Percentiles rank a stretch among this genome's conserved stretches.
Conservation (phyloP, 2,888 invertebrate genomes). For the Diarsia brunnea region DNA sequence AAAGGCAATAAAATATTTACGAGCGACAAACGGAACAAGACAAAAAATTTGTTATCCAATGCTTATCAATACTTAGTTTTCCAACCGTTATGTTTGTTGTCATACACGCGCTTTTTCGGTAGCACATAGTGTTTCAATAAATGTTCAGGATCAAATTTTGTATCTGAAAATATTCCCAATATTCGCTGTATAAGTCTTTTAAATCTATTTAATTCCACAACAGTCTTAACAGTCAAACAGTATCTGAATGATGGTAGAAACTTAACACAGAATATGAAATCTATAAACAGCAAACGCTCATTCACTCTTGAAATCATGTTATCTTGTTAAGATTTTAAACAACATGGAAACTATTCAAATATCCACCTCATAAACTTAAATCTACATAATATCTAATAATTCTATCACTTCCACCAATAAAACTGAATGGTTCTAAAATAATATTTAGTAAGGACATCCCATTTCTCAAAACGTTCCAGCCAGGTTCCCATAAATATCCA, state of each 20-base stretch:
- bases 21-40: too few relatives aligned
- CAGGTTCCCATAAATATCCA: conserved; percentile 45
- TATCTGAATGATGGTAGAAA: background rate
- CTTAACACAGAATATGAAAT: background rate
- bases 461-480: conserved; percentile 42
- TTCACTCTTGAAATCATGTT: background rate
- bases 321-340: background rate
- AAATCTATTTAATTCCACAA: too few relatives aligned
- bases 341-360: background rate
- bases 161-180: too few relatives aligned
- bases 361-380: conserved; percentile 2
- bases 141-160: too few relatives aligned
- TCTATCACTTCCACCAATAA: conserved; percentile 27
- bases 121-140: too few relatives aligned
- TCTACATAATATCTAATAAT: conserved; percentile 22
- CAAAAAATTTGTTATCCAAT: too few relatives aligned
- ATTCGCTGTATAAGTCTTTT: too few relatives aligned
- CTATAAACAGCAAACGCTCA: background rate
- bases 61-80: too few relatives aligned
- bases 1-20: too few relatives aligned
- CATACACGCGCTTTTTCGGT: too few relatives aligned
- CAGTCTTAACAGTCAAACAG: too few relatives aligned
- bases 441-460: conserved; percentile 38
- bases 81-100: too few relatives aligned
- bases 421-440: conserved; percentile 34